A percentile compares a stretch with the other conserved stretches of the same genome.
phyloP scores from a whole-genome alignment of 2,888 invertebrate genomes.

The Stenodema calcarata region DNA sequence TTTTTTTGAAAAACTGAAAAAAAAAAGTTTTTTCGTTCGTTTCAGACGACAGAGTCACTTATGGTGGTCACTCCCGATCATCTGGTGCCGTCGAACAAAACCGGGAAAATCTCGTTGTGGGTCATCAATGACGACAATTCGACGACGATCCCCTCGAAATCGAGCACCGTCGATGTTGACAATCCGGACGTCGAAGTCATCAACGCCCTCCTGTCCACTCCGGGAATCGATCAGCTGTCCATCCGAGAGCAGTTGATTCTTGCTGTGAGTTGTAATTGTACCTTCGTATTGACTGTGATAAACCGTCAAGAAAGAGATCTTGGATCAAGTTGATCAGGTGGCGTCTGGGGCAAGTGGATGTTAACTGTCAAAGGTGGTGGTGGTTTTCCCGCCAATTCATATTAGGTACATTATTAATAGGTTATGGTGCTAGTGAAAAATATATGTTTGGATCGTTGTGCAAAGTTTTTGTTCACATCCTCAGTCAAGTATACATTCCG shows the following conservation, averaged over 20 bases:
- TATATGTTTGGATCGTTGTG: too few species aligned
- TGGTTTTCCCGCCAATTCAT: too few species aligned
- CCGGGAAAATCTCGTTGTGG: slow-evolving; percentile 57
- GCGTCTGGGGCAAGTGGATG: too few species aligned
- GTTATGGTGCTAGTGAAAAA: too few species aligned
- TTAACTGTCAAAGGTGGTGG: too few species aligned
- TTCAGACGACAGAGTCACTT: background rate
- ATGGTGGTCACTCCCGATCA: background rate
- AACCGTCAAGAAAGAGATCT: too few species aligned
- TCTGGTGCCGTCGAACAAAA: slow-evolving; percentile 21
- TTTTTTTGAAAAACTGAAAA: too few species aligned
- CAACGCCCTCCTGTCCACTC: slow-evolving; percentile 54
- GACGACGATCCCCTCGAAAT: slow-evolving; percentile 35
- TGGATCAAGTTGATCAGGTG: too few species aligned
- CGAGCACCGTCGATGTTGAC: slow-evolving; percentile 33
- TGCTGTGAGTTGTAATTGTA: slow-evolving; percentile 54
- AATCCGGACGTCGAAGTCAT: slow-evolving; percentile 53
- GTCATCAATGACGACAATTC: slow-evolving; percentile 54
- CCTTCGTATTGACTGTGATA: too few species aligned
- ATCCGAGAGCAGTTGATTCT: slow-evolving; percentile 54
- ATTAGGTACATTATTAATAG: too few species aligned
- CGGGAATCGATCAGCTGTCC: slow-evolving; percentile 51
- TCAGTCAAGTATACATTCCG: too few species aligned
- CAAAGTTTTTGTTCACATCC: too few species aligned
- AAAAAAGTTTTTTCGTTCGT: background rate